Evolutionary conservation across 2,888 invertebrate genomes (phyloP).

Genomic region (Athetis lepigone): DNA sequence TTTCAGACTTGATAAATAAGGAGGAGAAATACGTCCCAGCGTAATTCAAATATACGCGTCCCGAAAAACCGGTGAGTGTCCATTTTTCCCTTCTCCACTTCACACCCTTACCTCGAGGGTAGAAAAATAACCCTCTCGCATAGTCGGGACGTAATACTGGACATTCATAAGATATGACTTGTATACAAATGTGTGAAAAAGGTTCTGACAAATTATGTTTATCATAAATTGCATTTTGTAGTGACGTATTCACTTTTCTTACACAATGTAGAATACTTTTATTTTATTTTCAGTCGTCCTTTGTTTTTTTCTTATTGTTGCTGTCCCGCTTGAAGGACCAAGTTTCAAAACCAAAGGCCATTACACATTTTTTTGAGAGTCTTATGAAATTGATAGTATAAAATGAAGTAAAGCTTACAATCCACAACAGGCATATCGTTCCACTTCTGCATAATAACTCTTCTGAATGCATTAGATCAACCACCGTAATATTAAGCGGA

Average conservation of each 20-base stretch:
- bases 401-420: no score
- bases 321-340: no score
- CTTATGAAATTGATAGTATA: no score
- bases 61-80: constrained; percentile 55
- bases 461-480: no score
- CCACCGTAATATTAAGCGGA: no score
- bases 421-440: no score
- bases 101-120: constrained; percentile 45
- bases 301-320: constrained; percentile 18
- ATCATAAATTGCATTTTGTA: constrained; percentile 53
- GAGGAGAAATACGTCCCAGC: background rate
- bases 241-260: constrained; percentile 33
- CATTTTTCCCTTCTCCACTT: constrained; percentile 59
- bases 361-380: no score
- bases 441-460: no score
- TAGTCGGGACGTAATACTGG: constrained; percentile 20
- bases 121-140: constrained; percentile 53
- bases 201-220: constrained; percentile 60
- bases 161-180: constrained; percentile 60
- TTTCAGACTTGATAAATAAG: constrained; percentile 10
- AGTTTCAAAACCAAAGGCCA: no score
- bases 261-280: constrained; percentile 3
- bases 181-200: constrained; percentile 60
- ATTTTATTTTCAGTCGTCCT: background rate
- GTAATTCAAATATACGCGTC: constrained; percentile 49